Percentiles rank a stretch among this genome's conserved stretches.
These are phyloP conservation scores for Sarcophaga subvicina DNA, from an alignment of 2,888 invertebrate species.

Conservation along the genomic window DNA sequence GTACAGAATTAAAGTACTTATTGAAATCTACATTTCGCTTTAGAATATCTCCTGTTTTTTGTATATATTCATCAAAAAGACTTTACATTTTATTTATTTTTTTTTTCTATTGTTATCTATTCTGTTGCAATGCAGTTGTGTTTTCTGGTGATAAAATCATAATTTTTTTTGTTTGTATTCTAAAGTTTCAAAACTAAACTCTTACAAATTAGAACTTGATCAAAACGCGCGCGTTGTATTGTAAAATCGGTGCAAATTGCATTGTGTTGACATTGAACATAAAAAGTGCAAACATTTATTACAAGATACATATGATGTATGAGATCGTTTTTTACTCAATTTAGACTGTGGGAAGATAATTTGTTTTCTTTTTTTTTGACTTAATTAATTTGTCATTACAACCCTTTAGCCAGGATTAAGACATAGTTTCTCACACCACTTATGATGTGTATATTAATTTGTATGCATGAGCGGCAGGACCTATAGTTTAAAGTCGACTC, in stretches of 20 bases:
- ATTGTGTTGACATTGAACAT: constrained; percentile 62
- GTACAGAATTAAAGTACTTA: constrained; percentile 77
- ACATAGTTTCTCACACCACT: too few species aligned
- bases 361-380: too few species aligned
- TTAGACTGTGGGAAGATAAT: too few species aligned
- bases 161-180: constrained; percentile 72
- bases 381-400: too few species aligned
- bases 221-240: constrained; percentile 49
- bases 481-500: too few species aligned
- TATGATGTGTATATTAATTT: too few species aligned
- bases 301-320: too few species aligned
- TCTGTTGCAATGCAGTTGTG: constrained; percentile 79
- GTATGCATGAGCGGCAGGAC: too few species aligned
- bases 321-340: too few species aligned
- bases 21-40: constrained; percentile 79
- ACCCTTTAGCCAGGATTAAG: too few species aligned
- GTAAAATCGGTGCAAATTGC: constrained; percentile 41
- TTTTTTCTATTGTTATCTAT: background rate
- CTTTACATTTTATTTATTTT: background rate
- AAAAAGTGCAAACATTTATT: constrained; percentile 41
- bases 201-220: constrained; percentile 76
- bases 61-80: background rate
- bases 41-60: constrained; percentile 6
- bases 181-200: constrained; percentile 11
- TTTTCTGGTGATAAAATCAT: constrained; percentile 74